phyloP scores from a whole-genome alignment of 64 coral and sea anemone species.

The Cladopsammia gracilis region DNA sequence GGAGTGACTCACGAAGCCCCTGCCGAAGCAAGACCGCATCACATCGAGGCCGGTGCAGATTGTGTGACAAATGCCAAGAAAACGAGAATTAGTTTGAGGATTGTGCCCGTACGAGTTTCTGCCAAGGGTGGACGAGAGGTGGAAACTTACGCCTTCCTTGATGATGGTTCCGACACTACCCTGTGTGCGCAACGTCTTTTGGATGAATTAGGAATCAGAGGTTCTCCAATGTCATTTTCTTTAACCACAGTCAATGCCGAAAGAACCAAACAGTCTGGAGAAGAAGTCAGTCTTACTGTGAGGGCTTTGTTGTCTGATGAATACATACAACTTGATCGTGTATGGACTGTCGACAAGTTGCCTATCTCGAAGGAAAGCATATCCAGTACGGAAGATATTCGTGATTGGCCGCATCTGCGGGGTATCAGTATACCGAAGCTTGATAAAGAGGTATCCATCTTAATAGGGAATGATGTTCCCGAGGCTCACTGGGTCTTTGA shows the following conservation, averaged over 20 bases:
- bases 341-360: not conserved
- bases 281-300: not conserved
- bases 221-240: not conserved
- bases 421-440: constrained; percentile 37
- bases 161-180: constrained; percentile 46
- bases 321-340: not conserved
- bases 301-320: constrained; percentile 9
- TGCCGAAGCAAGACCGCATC: no score
- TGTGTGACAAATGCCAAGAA: not conserved
- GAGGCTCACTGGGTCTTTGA: constrained; percentile 52
- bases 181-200: not conserved
- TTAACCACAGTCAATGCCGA: constrained; percentile 5
- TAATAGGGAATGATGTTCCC: constrained; percentile 57
- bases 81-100: not conserved
- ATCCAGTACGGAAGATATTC: constrained; percentile 8
- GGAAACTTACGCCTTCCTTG: constrained; percentile 24
- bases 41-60: not conserved
- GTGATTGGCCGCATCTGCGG: constrained; percentile 37
- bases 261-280: not conserved
- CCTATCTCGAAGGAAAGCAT: constrained; percentile 22
- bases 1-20: not conserved
- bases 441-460: constrained; percentile 9
- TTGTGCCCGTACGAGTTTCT: constrained; percentile 22
- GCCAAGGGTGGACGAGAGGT: no score
- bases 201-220: not conserved